Conservation (phyloP, 2,888 invertebrate species). For the Myopa testacea region DNA sequence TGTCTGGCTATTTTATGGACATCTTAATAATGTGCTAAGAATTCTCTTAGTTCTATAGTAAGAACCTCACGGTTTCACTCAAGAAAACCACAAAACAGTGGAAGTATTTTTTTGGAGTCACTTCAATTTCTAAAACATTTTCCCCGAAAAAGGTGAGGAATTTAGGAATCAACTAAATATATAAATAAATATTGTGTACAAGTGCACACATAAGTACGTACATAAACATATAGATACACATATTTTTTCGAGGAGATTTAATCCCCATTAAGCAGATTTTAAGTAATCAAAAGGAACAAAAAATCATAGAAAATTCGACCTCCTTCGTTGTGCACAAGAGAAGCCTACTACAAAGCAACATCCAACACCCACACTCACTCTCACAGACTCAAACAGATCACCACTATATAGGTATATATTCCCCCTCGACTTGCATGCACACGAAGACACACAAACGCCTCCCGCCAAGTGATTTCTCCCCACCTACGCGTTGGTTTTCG, state of each 20-base stretch:
- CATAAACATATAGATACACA: too few relatives aligned
- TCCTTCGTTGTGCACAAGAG: neutral
- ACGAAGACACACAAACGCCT: neutral
- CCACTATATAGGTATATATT: neutral
- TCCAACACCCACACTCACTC: neutral
- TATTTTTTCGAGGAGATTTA: too few relatives aligned
- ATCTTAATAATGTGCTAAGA: neutral
- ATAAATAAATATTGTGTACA: too few relatives aligned
- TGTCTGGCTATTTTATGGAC: neutral
- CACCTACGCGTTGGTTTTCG: slow-evolving; percentile 24
- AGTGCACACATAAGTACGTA: too few relatives aligned
- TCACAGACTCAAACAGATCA: neutral
- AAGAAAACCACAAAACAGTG: too few relatives aligned
- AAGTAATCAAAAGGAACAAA: neutral
- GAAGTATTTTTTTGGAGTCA: too few relatives aligned
- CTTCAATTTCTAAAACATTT: too few relatives aligned
- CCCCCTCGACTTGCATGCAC: neutral
- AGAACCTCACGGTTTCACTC: too few relatives aligned
- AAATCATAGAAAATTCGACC: neutral
- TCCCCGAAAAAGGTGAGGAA: too few relatives aligned
- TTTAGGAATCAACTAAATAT: too few relatives aligned
- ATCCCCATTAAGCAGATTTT: too few relatives aligned
- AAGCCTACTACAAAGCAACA: neutral
- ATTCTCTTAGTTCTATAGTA: too few relatives aligned
- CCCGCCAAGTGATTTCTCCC: neutral